These are phyloP conservation scores for Heliconius cydno DNA, from an alignment of 2,888 invertebrate genomes.

Conservation along the genomic window DNA sequence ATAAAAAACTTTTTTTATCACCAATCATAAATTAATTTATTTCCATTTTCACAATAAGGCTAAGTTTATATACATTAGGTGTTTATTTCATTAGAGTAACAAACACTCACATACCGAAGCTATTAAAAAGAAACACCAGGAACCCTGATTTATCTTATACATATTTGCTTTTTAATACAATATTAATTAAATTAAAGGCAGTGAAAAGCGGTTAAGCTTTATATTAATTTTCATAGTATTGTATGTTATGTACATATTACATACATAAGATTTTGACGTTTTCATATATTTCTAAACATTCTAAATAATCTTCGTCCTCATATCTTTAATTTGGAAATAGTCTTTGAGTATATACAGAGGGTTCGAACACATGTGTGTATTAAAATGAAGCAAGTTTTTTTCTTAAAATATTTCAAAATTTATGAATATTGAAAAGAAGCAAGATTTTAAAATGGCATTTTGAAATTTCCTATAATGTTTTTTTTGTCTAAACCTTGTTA, in stretches of 20 bases:
- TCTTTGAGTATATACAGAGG: background rate
- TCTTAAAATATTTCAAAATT: too few relatives aligned
- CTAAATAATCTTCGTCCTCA: background rate
- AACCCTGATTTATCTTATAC: conserved; percentile 30
- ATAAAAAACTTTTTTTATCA: conserved; percentile 4
- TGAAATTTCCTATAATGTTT: too few relatives aligned
- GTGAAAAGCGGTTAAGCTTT: conserved; percentile 22
- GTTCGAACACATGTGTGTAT: background rate
- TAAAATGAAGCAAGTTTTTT: background rate
- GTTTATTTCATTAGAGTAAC: conserved; percentile 25
- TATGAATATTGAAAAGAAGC: too few relatives aligned
- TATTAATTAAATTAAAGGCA: conserved; percentile 34
- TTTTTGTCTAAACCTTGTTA: too few relatives aligned
- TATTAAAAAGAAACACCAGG: conserved; percentile 2
- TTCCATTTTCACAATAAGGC: conserved; percentile 33
- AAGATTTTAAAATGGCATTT: too few relatives aligned
- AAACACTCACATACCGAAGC: conserved; percentile 14
- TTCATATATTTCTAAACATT: too few relatives aligned
- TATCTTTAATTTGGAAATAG: background rate
- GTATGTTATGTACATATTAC: too few relatives aligned
- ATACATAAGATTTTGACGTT: too few relatives aligned
- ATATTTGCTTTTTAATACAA: conserved; percentile 8
- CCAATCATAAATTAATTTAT: conserved; percentile 47
- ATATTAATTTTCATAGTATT: background rate
- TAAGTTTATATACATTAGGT: conserved; percentile 37